Evolutionary conservation across 2,888 invertebrate species (phyloP), one percentile per base, ranked within the genome.

Genomic region (Morpho deidamia): DNA sequence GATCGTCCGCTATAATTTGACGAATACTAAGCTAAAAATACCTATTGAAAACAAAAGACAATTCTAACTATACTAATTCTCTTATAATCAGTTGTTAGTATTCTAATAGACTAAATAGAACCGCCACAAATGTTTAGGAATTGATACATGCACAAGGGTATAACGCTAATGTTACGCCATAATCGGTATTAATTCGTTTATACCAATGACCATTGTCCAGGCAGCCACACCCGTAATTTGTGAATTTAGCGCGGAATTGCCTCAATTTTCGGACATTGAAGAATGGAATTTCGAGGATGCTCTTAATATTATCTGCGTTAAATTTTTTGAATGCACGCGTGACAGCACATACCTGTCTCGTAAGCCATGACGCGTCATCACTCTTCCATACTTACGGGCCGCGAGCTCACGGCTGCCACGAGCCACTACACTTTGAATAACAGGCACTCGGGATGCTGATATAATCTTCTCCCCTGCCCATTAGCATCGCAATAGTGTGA

Each of bases 211-310:
- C 65, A 74, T 72, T 70, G 69, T 67, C 63, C 66, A 62, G 65
- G 66, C 48, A 70, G 75, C 83, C 83, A 79, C 83, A 73, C 83
- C 84, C 81, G 73, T 68, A 64, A 68, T 74, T 71, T 64, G 65
- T 70, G 60, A 53, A 38, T 48, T 53, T 48, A 45, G 23, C 45
- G 34, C 11, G 44, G 12, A 34, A 34, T 42, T 49, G 37, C 39
- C 12, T 42, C 39, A n/a, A 42, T 39, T 51, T 51, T 53, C 39
- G 42, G 55, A 10, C 12, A 7, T 38, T 44, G 42, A 37, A 37
- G 11, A 37, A 43, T 23, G n/a, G 14, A 11, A 10, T 10, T 37
- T 10, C 7, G 37, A 10, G 37, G 9, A 12, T 37, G 11, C 7
- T 23, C 23, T 43, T 11, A 37, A 48, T 14, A 10, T 23, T 38